Conservation (phyloP, 2,797 vertebrate species). For the Sternotherus odoratus region DNA sequence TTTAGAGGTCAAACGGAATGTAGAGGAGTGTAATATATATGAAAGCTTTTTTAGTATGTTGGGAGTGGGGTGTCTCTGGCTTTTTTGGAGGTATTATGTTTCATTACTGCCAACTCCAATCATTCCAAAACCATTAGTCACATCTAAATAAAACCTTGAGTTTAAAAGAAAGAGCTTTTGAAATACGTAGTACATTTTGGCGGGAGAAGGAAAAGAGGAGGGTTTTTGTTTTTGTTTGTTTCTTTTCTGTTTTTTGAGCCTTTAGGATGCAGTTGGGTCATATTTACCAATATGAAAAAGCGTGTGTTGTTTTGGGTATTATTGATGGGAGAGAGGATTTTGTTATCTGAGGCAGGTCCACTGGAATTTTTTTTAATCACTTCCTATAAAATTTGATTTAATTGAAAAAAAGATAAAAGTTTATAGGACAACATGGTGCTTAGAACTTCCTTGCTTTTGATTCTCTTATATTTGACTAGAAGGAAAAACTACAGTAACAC, state of each 20-base stretch:
- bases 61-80: background rate
- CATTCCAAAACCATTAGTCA: background rate
- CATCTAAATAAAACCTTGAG: background rate
- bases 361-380: background rate
- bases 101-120: background rate
- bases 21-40: background rate
- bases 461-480: background rate
- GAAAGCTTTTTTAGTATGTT: background rate
- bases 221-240: background rate
- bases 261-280: background rate
- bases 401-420: background rate
- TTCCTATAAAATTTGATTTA: background rate
- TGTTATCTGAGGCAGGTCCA: background rate
- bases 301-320: background rate
- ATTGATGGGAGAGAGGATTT: background rate
- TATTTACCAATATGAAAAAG: background rate
- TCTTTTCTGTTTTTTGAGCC: background rate
- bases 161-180: background rate
- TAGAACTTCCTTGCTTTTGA: background rate
- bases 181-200: background rate
- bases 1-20: background rate
- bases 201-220: rapidly evolving
- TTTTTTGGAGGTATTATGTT: background rate
- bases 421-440: background rate
- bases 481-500: background rate